Evolutionary conservation across 2,113 vertebrate genomes (phyloP), one percentile per base, ranked within the genome.

Genomic region (Lamprologus lemairii): DNA sequence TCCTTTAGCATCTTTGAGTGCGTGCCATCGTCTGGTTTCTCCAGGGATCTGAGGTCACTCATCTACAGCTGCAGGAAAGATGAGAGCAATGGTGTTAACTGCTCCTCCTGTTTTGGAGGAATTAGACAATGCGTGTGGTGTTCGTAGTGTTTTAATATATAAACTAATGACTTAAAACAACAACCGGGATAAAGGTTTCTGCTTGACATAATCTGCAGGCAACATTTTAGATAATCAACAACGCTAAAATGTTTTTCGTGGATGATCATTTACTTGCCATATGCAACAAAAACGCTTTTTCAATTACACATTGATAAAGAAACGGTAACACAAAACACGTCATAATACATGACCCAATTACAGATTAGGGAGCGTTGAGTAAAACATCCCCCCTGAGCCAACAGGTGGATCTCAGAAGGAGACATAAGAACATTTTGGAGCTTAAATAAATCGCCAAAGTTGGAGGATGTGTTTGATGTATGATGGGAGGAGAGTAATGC

Each of bases 201-300:
- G 7, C 7, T 45, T 63, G 53, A 55, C 60, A 33, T 14, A 26
- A 58, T 83, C 82, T 49, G 12, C 19, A 80, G 31, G 51, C 40
- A 31, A 10, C 23, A 28, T 63, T 57, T 10, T 33, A 87, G 35
- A 33, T 85, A 65, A 81, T 65, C 53, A 9, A 51, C 16, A 0
- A 31, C 0, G 23, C 17, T 31, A 17, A 0, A 31, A 17, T 0
- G 9, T 49, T 78, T 31, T 49, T 49, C 1, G 4, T 75, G 40
- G 23, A 19, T 49, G 42, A 78, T 5, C 1, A 49, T 78, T 78
- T 78, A 49, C 9, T 19, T 19, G 16, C 9, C 26, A 49, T 28
- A 49, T 49, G 3, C 26, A 45, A 47, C 71, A 49, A n/a, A 78
- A 78, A 49, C 2, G 1, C 26, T 3, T 19, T 78, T 75, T 31